A percentile compares a stretch with the other conserved stretches of the same genome.
Conservation (phyloP, 2,113 vertebrate species). For the Equus quagga region DNA sequence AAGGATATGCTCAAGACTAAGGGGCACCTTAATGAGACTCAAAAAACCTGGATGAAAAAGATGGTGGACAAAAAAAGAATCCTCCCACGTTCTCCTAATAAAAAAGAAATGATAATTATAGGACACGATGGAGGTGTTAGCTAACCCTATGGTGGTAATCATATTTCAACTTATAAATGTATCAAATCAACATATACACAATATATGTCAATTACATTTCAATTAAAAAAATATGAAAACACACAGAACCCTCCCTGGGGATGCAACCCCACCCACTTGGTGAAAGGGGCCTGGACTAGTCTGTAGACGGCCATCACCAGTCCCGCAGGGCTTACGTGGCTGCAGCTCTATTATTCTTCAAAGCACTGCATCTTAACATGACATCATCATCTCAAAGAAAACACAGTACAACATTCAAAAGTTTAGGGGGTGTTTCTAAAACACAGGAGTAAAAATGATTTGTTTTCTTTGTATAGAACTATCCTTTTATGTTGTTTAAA, state of each 20-base stretch:
- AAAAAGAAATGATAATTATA: background rate
- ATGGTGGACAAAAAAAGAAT: background rate
- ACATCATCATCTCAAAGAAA: slow-evolving; percentile 22
- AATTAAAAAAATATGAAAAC: background rate
- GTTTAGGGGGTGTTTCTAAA: background rate
- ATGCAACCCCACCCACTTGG: background rate
- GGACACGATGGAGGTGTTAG: background rate
- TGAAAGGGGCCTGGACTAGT: background rate
- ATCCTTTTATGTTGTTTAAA: background rate
- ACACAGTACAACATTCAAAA: background rate
- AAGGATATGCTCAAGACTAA: background rate
- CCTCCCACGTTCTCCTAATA: background rate
- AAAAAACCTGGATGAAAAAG: background rate
- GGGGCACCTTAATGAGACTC: background rate
- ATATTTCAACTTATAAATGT: background rate
- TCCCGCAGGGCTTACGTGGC: background rate
- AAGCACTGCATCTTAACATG: slow-evolving; percentile 18
- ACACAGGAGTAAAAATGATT: background rate
- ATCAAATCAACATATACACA: background rate
- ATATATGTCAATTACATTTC: background rate
- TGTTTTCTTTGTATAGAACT: background rate
- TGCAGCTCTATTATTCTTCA: background rate
- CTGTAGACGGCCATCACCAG: background rate
- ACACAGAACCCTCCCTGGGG: background rate
- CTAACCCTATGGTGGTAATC: background rate